Conservation (phyloP, 2,888 invertebrate species). For the Pandemis corylana region DNA sequence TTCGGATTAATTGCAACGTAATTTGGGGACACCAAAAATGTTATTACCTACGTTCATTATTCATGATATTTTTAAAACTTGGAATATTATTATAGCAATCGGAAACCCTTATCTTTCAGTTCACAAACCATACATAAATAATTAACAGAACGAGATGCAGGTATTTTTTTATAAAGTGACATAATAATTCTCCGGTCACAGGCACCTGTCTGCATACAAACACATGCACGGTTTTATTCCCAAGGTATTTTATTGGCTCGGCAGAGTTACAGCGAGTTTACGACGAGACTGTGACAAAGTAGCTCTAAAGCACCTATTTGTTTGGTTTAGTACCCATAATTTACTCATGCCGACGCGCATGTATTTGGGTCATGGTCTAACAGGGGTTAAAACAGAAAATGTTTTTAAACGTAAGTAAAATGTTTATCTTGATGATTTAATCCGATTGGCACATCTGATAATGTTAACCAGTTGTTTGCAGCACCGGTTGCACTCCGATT, state of each 20-base stretch:
- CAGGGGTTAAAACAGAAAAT: constrained; percentile 17
- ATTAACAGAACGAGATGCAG: too few relatives aligned
- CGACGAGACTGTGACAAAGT: constrained; percentile 63
- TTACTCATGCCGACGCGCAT: constrained; percentile 55
- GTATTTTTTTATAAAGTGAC: constrained; percentile 19
- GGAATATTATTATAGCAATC: too few relatives aligned
- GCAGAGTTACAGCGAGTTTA: constrained; percentile 58
- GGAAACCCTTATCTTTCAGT: too few relatives aligned
- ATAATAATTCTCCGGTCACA: constrained; percentile 32
- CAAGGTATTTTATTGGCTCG: constrained; percentile 54
- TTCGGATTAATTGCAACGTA: too few relatives aligned
- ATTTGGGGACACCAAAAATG: too few relatives aligned
- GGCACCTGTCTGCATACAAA: constrained; percentile 31
- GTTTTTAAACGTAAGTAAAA: not conserved
- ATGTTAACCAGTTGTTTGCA: not conserved
- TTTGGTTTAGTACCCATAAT: constrained; percentile 68
- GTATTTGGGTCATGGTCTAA: constrained; percentile 56
- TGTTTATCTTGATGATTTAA: not conserved
- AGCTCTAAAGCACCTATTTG: constrained; percentile 66
- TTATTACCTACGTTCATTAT: too few relatives aligned
- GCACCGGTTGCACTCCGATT: too few relatives aligned
- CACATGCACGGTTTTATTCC: constrained; percentile 42
- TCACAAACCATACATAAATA: too few relatives aligned
- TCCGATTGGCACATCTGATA: not conserved
- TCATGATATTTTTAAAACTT: too few relatives aligned